Conservation (phyloP, 1,140 invertebrate genomes). For the Drosophila tsacasi region DNA sequence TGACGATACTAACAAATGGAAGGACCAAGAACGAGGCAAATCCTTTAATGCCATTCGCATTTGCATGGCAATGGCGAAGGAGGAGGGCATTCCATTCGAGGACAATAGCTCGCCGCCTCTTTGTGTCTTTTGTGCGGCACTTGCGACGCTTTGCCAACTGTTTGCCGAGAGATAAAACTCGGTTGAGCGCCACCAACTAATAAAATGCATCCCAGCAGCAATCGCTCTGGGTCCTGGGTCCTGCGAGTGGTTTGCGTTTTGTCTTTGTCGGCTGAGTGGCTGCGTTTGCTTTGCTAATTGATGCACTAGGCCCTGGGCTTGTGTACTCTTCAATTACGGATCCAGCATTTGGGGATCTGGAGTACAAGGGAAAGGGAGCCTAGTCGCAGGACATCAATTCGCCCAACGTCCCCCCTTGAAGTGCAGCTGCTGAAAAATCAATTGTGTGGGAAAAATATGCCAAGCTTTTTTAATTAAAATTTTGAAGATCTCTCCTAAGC, state of each 20-base stretch:
- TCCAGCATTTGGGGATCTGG: conserved; percentile 11
- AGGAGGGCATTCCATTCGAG: conserved; percentile 17
- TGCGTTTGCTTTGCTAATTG: conserved; percentile 81
- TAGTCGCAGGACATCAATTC: background rate
- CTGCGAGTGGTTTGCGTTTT: conserved; percentile 56
- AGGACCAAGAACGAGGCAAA: conserved; percentile 41
- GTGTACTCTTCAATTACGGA: conserved; percentile 68
- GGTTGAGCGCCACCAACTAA: conserved; percentile 48
- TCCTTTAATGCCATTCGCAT: conserved; percentile 70
- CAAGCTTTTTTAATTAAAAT: conserved; percentile 74
- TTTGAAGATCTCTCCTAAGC: conserved; percentile 67
- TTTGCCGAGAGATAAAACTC: conserved; percentile 73
- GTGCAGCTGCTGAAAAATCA: conserved; percentile 52
- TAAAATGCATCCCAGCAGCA: conserved; percentile 46
- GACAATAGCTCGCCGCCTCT: conserved; percentile 61
- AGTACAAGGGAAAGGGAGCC: background rate
- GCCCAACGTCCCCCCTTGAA: background rate
- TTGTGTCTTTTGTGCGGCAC: conserved; percentile 70
- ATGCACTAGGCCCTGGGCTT: conserved; percentile 68
- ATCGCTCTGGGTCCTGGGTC: conserved; percentile 11
- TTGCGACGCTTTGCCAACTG: conserved; percentile 61
- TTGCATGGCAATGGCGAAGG: conserved; percentile 56
- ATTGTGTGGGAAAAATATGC: conserved; percentile 64
- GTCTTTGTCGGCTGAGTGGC: conserved; percentile 71
- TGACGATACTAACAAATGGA: conserved; percentile 63